Conservation (phyloP, 2,797 vertebrate genomes). For the Acipenser transmontanus region DNA sequence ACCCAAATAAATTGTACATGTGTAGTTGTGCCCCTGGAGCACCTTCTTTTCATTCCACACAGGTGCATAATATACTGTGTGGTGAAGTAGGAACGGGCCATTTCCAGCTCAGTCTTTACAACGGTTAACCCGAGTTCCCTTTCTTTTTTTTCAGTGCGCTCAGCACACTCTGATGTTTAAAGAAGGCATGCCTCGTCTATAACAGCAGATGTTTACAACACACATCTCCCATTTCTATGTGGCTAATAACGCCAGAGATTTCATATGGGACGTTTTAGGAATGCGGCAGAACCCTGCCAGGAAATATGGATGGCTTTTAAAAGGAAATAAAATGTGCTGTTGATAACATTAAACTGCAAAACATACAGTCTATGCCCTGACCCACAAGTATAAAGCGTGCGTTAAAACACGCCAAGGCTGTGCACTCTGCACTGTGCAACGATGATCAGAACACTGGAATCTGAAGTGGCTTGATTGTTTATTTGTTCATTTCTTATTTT, state of each 20-base stretch:
- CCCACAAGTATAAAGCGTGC: conserved; percentile 28
- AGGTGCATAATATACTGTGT: conserved; percentile 25
- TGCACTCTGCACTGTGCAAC: too few species aligned
- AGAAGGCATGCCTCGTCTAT: conserved; percentile 33
- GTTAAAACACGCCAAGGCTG: conserved; percentile 6
- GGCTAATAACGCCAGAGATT: conserved; percentile 46
- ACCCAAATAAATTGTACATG: conserved; percentile 60
- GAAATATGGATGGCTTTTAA: conserved; percentile 47
- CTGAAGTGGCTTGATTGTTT: too few species aligned
- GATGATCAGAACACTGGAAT: too few species aligned
- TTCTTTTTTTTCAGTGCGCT: conserved; percentile 11
- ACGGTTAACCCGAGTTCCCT: neutral
- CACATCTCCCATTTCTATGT: conserved; percentile 42
- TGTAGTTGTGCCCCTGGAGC: conserved; percentile 26
- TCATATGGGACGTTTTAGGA: conserved; percentile 31
- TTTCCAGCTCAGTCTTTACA: conserved; percentile 6
- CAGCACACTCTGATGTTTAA: conserved; percentile 24
- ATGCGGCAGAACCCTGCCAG: conserved; percentile 30
- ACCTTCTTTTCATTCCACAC: conserved; percentile 22
- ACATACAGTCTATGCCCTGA: conserved; percentile 34
- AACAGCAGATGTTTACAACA: conserved; percentile 49
- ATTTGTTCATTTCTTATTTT: too few species aligned
- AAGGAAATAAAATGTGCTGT: conserved; percentile 48
- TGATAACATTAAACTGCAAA: conserved; percentile 44
- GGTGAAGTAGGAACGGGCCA: too few species aligned